These are phyloP conservation scores for Phaedon cochleariae DNA, from an alignment of 2,888 invertebrate species.

Conservation along the genomic window DNA sequence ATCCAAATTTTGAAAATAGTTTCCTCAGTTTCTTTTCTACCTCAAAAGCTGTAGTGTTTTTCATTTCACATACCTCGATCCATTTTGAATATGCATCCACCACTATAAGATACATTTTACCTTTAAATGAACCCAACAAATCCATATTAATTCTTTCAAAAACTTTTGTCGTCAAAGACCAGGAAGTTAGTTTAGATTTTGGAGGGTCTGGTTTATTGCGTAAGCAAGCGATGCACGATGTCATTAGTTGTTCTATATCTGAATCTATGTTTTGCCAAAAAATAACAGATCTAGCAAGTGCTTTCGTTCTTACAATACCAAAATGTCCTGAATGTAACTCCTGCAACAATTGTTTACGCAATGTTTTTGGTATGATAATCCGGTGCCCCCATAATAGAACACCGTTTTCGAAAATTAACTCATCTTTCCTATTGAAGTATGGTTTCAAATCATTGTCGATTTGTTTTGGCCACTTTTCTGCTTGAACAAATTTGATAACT, in stretches of 20 bases:
- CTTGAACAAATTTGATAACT: slow-evolving; percentile 2
- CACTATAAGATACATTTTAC: too few relatives aligned
- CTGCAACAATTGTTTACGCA: background rate
- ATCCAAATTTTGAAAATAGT: too few relatives aligned
- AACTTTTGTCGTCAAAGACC: too few relatives aligned
- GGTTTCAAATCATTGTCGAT: background rate
- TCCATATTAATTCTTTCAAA: too few relatives aligned
- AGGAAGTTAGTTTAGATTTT: too few relatives aligned
- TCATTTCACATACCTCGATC: too few relatives aligned
- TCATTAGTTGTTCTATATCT: background rate
- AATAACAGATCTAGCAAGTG: background rate
- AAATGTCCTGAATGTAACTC: background rate
- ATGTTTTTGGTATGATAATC: background rate
- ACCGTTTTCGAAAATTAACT: background rate
- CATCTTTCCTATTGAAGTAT: slow-evolving; percentile 1
- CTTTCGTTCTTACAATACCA: slow-evolving; percentile 5
- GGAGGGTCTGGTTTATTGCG: too few relatives aligned
- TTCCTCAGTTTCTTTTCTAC: too few relatives aligned
- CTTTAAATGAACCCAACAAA: too few relatives aligned
- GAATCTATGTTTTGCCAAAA: slow-evolving; percentile 4
- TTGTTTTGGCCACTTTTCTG: background rate
- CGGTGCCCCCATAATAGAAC: slow-evolving; percentile 3
- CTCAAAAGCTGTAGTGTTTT: too few relatives aligned
- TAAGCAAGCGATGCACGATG: too few relatives aligned
- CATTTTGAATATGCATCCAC: too few relatives aligned